Percentiles rank a stretch among this genome's conserved stretches.
phyloP scores from a whole-genome alignment of 1,140 invertebrate species.

The Marisa cornuarietis region DNA sequence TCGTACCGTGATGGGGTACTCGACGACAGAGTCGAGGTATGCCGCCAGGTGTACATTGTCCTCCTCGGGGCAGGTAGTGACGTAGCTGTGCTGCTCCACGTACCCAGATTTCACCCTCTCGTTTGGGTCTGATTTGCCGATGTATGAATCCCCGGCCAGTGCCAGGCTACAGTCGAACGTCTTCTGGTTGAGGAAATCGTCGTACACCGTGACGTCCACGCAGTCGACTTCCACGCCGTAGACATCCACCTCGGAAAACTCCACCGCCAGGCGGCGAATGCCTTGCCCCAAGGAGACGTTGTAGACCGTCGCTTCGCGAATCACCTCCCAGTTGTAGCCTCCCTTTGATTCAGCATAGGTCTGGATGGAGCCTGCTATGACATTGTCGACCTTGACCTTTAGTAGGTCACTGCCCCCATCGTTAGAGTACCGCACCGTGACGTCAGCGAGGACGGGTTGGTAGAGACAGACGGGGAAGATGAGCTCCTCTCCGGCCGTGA shows the following conservation, averaged over 20 bases:
- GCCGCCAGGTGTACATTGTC: slow-evolving; percentile 22
- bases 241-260: background rate
- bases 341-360: background rate
- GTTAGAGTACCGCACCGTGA: slow-evolving; percentile 17
- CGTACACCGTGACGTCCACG: slow-evolving; percentile 4
- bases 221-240: slow-evolving; percentile 19
- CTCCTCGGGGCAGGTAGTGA: slow-evolving; percentile 14
- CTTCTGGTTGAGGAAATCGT: slow-evolving; percentile 2
- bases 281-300: background rate
- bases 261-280: background rate
- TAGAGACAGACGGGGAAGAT: slow-evolving; percentile 17
- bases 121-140: background rate
- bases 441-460: slow-evolving; percentile 2
- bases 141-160: background rate
- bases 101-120: background rate
- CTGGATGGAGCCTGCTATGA: background rate
- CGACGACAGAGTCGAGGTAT: background rate
- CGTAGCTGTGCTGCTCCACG: slow-evolving; percentile 12
- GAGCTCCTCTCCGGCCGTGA: background rate
- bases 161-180: slow-evolving; percentile 16
- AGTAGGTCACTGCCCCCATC: slow-evolving; percentile 1
- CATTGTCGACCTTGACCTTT: background rate
- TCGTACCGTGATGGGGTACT: slow-evolving; percentile 18
- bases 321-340: slow-evolving; percentile 11
- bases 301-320: background rate